These are phyloP conservation scores for Gasterosteus nipponicus DNA, from an alignment of 2,113 vertebrate species.

Conservation along the genomic window DNA sequence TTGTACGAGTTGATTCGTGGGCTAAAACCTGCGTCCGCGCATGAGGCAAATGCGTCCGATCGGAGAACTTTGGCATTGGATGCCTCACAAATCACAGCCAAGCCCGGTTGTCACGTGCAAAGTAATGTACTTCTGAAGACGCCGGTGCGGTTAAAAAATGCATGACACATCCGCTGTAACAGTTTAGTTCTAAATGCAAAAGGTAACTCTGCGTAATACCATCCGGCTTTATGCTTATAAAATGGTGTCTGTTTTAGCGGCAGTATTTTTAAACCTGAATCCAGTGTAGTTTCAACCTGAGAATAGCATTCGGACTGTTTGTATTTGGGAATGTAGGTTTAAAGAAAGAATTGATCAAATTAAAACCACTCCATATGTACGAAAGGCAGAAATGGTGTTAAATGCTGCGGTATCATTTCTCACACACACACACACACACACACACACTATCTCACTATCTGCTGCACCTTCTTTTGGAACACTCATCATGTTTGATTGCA, in stretches of 20 bases:
- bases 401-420: background rate
- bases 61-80: background rate
- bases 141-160: constrained; percentile 5
- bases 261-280: background rate
- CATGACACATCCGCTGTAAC: background rate
- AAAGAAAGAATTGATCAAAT: background rate
- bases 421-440: background rate
- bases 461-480: background rate
- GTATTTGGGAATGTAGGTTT: background rate
- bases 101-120: background rate
- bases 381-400: background rate
- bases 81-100: constrained; percentile 10
- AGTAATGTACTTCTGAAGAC: constrained; percentile 26
- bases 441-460: constrained; percentile 16
- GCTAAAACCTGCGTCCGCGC: background rate
- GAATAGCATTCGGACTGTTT: background rate
- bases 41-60: constrained; percentile 14
- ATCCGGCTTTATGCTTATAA: background rate
- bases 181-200: background rate
- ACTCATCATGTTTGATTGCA: constrained; percentile 7
- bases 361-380: background rate
- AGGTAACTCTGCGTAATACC: background rate
- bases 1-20: too few relatives aligned
- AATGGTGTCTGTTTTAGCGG: background rate
- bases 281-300: background rate